Evolutionary conservation across 2,797 vertebrate species (phyloP), one percentile per base, ranked within the genome.

Genomic region (Cyclura pinguis): DNA sequence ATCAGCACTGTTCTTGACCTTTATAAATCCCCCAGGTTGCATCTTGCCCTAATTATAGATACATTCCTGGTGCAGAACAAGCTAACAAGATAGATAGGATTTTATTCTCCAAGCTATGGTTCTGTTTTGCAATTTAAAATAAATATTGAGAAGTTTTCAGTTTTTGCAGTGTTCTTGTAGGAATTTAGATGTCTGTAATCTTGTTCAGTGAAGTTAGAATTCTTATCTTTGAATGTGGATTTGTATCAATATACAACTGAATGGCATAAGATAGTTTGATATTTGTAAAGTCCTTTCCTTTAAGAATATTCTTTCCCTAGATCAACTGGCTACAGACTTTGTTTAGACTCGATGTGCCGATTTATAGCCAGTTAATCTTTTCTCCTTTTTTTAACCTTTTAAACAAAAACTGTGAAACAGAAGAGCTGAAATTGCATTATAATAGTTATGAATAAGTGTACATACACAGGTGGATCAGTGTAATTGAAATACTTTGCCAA

Each of bases 1-100:
- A 57, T n/a, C 84, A 35, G 22, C 78, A 1, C 0, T 52, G 64
- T 14, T 55, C 32, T 78, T 90, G 42, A 22, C 0, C 0, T 14
- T 64, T 82, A 1, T 35, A 22, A 72, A 89, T 67, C 77, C 80
- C 88, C 83, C 42, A 55, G 32, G 29, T 69, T 69, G 29, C 29
- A 9, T 18, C 74, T 69, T 84, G 80, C 57, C 4, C 0, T 89
- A 59, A 57, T 89, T 85, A 78, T 38, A 80, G 85, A 80, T 89
- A 91, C 55, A 81, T 87, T 88, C 84, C 85, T 76, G 84, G 74
- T 93, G 16, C n/a, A 91, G 69, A 81, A 13, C 59, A 80, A 80
- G 22, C 32, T 55, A 72, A 72, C 87, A 24, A 62, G 22, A 72
- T 59, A 22, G 59, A 62, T 29, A 62, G 55, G 2, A 29, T 80